Base-by-base conservation (phyloP, 2,797 vertebrate genomes). In the Clarias platycephalus region DNA sequence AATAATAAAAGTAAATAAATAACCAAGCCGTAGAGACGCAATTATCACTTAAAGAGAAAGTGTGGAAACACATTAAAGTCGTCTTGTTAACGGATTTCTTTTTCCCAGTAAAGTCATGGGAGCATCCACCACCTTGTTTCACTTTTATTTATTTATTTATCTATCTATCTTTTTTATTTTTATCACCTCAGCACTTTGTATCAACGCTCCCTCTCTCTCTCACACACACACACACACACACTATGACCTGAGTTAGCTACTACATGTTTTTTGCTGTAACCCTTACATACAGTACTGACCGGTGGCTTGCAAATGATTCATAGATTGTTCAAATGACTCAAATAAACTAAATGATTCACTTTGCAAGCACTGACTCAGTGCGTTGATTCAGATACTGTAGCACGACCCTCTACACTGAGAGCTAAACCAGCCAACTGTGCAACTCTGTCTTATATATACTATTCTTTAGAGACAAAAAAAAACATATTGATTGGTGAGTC, bases 1-100 rank as follows among this genome's bases (percentile, higher is more conserved):
- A 40, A 58, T 71, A 60, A 81, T 81, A 71, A 81, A 68, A 68
- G 70, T 68, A 34, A 68, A 70, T 68, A 34, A 12, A 12, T 49
- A 49, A 49, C 44, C 44, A 81, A 28, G 3, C 62, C 34, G 40
- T 7, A 34, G 20, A 62, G 28, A 58, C 10, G 10, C 74, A 58
- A 58, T 77, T 77, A 60, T 58, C 4, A 2, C 57, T 60, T 6
- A 1, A 37, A 77, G 57, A 62, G 75, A 77, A 77, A 77, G 75
- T 60, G 57, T 13, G 34, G 24, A 3, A 77, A 76, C 74, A 58
- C 53, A 12, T 26, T 26, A 2, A 26, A 53, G 44, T 3, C 40
- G n/a, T 49, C 40, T n/a, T 55, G n/a, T 18, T 28, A 18, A 53
- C n/a, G 8, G 24, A 49, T 44, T 26, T 49, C 10, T 44, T 71